Evolutionary conservation across 1,140 invertebrate genomes (phyloP).

Genomic region (Drosophila oshimai): DNA sequence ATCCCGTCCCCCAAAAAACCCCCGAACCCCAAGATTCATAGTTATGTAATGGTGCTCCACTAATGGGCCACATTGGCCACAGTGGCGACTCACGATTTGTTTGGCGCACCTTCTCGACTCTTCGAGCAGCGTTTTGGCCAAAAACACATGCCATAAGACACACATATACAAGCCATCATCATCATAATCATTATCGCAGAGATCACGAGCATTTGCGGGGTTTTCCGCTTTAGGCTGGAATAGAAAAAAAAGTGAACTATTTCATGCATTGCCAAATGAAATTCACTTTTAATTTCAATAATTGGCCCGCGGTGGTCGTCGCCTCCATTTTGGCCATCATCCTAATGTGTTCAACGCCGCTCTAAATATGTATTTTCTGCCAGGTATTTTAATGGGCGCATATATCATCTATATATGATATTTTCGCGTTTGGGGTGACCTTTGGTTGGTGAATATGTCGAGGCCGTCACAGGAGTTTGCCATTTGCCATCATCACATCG

Average conservation of each 20-base stretch:
- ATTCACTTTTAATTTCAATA: conserved; percentile 78
- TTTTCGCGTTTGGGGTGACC: conserved; percentile 39
- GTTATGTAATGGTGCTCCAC: conserved; percentile 37
- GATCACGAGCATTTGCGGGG: conserved; percentile 50
- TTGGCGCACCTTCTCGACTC: conserved; percentile 66
- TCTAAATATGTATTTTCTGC: conserved; percentile 10
- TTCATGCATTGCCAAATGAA: conserved; percentile 60
- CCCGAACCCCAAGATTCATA: background rate
- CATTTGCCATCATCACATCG: conserved; percentile 38
- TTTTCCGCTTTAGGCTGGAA: conserved; percentile 19
- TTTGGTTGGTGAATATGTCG: conserved; percentile 55
- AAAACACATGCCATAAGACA: conserved; percentile 31
- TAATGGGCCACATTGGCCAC: conserved; percentile 60
- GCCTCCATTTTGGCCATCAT: conserved; percentile 48
- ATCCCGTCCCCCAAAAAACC: background rate
- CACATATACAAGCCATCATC: conserved; percentile 52
- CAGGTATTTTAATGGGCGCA: conserved; percentile 55
- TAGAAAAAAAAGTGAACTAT: conserved; percentile 60
- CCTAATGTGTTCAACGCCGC: conserved; percentile 62
- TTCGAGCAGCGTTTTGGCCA: conserved; percentile 33
- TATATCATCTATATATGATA: conserved; percentile 30
- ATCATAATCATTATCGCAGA: conserved; percentile 60
- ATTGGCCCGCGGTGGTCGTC: conserved; percentile 54
- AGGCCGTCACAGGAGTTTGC: conserved; percentile 53
- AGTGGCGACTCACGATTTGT: conserved; percentile 40